phyloP scores from a whole-genome alignment of 2,888 invertebrate genomes.

The Blomia tropicalis region DNA sequence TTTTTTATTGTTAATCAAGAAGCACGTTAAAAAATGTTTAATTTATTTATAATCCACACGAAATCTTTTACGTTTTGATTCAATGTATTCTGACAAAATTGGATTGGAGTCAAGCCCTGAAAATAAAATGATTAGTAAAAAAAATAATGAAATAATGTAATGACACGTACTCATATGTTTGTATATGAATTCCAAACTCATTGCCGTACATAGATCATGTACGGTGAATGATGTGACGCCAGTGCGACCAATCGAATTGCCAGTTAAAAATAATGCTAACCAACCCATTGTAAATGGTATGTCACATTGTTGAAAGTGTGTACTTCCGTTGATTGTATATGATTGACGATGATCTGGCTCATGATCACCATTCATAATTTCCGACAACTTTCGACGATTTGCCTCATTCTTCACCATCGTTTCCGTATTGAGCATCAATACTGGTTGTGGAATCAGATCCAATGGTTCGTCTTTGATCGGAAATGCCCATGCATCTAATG shows the following conservation, averaged over 20 bases:
- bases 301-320: slow-evolving; percentile 37
- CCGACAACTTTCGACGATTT: slow-evolving; percentile 42
- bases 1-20: no score
- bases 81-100: neutral
- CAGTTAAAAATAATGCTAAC: slow-evolving; percentile 31
- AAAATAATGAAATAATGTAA: no score
- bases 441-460: slow-evolving; percentile 39
- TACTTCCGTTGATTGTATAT: slow-evolving; percentile 33
- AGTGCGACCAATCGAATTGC: slow-evolving; percentile 11
- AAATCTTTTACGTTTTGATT: neutral
- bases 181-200: neutral
- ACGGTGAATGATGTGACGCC: neutral
- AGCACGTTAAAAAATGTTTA: no score
- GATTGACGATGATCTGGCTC: slow-evolving; percentile 23
- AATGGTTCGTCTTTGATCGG: slow-evolving; percentile 41
- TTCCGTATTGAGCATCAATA: slow-evolving; percentile 45
- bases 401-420: slow-evolving; percentile 42
- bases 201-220: neutral
- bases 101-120: neutral
- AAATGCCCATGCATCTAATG: slow-evolving; percentile 48
- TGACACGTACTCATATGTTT: slow-evolving; percentile 1
- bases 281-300: slow-evolving; percentile 34
- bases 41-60: no score
- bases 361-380: slow-evolving; percentile 31
- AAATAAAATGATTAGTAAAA: no score